Evolutionary conservation across 2,113 vertebrate species (phyloP), one percentile per base, ranked within the genome.

Genomic region (Plestiodon gilberti): DNA sequence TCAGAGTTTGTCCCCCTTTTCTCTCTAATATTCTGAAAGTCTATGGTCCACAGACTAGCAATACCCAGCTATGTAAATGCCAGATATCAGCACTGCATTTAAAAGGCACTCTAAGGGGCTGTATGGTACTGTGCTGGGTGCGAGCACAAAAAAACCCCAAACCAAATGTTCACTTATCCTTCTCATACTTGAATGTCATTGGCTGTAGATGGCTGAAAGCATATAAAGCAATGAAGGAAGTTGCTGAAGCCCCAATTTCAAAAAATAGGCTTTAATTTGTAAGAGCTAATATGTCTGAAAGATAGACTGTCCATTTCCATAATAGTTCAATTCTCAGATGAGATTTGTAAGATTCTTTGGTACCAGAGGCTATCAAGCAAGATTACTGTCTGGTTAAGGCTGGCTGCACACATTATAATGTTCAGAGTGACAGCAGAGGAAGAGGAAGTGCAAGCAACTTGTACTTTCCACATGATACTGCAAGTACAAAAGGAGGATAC

Each of bases 341-440:
- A 55, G 22, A 35, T 64, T 65, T 55, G 2, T 43, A 73, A 57
- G 43, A 17, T 18, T 69, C 35, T 75, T 76, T 67, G 28, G 35
- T n/a, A 62, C 11, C 20, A 62, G 4, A 20, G 17, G 43, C 4
- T 35, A 55, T 61, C 76, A 88, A 61, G 67, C 76, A 88, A 61
- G 67, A 82, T 69, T 61, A 38, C 69, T 73, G 17, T 38, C 30
- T 83, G 80, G 38, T 61, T 74, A 83, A 17, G 20, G 2, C 38
- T 30, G 6, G 30, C 38, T 43, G 30, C 52, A 57, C 8, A 71
- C 13, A 25, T 28, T 0, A 70, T 11, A 80, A 38, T 35, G 25
- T 33, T 84, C n/a, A 2, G 0, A 67, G 1, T 3, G 3, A 22
- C 3, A 38, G 11, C 0, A 52, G 8, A 6, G 23, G 76, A 85